These are phyloP conservation scores for Lanius collurio DNA, from an alignment of 2,113 vertebrate species.

Conservation along the genomic window DNA sequence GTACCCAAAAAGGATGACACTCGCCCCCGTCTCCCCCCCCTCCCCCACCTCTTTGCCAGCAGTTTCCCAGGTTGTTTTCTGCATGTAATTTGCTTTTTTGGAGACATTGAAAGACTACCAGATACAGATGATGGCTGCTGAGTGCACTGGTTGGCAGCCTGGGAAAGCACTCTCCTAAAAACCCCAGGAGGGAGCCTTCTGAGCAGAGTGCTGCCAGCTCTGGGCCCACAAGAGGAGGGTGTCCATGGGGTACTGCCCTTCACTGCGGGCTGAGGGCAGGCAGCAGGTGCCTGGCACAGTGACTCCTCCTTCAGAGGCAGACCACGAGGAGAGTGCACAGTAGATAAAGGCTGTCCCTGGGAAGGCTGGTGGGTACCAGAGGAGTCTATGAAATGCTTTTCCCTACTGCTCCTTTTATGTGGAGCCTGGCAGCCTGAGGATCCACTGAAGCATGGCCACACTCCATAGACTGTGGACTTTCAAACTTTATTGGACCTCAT, in stretches of 20 bases:
- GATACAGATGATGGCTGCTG: neutral
- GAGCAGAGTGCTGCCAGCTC: neutral
- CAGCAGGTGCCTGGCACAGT: neutral
- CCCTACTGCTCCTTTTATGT: neutral
- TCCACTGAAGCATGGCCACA: neutral
- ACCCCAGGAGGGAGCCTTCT: neutral
- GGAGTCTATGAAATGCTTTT: neutral
- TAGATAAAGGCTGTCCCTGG: neutral
- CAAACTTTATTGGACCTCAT: neutral
- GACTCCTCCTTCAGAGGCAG: neutral
- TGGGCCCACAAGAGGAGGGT: neutral
- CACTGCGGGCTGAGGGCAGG: neutral
- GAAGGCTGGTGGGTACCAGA: neutral
- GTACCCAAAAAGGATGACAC: neutral
- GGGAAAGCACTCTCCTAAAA: neutral
- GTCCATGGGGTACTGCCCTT: fast-evolving
- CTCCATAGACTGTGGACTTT: neutral
- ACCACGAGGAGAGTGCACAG: neutral
- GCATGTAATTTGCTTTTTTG: neutral
- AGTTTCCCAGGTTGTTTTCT: neutral
- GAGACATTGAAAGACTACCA: neutral
- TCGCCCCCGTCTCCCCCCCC: no score
- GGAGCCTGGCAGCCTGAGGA: neutral
- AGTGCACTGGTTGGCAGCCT: fast-evolving
- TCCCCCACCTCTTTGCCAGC: neutral